Evolutionary conservation across 2,797 vertebrate species (phyloP), one percentile per base, ranked within the genome.

Genomic region (Esox masquinongy): DNA sequence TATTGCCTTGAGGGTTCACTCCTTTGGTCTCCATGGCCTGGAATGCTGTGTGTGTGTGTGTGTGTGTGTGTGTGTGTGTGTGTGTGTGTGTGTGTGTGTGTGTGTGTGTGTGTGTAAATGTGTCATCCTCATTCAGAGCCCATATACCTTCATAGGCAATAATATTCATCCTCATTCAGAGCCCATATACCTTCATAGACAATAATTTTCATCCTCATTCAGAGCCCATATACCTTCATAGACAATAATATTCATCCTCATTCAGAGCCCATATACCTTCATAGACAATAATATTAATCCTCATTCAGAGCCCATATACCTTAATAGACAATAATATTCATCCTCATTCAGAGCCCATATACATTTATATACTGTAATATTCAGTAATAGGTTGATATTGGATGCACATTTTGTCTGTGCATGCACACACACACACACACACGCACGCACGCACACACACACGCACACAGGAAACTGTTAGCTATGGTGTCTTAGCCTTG

Each of bases 401-500:
- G 34, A 34, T 34, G 34, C 34, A 34, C 2, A 5, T 34, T 34
- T 34, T 34, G 34, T 34, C 34, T 34, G 34, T 34, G 17, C 17
- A 69, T 22, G 43, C 74, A 61, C 51, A 29, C 67, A 70, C 24
- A 56, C 74, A 64, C 71, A 70, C 69, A 29, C 51, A n/a, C 68
- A 63, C 68, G 17, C 59, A 39, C 49, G 73, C 63, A 73, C 72
- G 50, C 59, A 36, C 53, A 63, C 14, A 74, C 39, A 51, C 67
- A 51, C 59, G 59, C 68, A 47, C 70, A 68, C 34, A 0, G 16
- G 77, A 82, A 68, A 70, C 14, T 34, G 78, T 83, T 75, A 79
- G 71, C 70, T 66, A 66, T 78, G 78, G 77, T 85, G 67, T 77
- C 70, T 4, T 7, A 64, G 34, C 82, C 67, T 39, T n/a, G 61